Base-by-base conservation (phyloP, 2,888 invertebrate genomes). In the Melanotus villosus region DNA sequence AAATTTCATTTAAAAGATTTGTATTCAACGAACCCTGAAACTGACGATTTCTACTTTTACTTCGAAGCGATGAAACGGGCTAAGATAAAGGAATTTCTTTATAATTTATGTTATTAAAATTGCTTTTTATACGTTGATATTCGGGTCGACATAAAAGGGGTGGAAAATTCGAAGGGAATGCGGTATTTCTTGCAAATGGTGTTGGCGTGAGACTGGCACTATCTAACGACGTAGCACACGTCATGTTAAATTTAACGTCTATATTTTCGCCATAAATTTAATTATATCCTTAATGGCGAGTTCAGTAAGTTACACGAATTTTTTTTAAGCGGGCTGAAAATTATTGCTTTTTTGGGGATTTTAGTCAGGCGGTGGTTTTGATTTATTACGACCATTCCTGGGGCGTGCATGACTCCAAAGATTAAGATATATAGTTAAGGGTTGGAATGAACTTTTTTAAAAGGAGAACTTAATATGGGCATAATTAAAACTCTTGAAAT, bases 181-280 rank as follows among this genome's bases (percentile, higher is more conserved):
- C n/a, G n/a, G n/a, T n/a, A n/a, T n/a, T n/a, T n/a, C n/a, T n/a
- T n/a, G n/a, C n/a, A n/a, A n/a, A 10, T 45, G n/a, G 45, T 45
- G 45, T 19, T 19, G 21, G 45, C 45, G 45, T 45, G 45, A 45
- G 45, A 19, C 21, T 21, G 45, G 45, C 19, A 19, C 45, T 45
- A 21, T 2, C 14, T 38, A 26, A 7, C 38, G 10, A 12, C 14
- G 14, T 45, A 45, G 19, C 45, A 45, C n/a, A n/a, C n/a, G 45
- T 45, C 45, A 19, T 45, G 45, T 10, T 19, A 21, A 21, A 18
- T 45, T 21, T 19, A 45, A 45, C 45, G 45, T 45, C 45, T 45
- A 45, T 16, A 45, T 45, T 45, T 45, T 21, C 45, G 16, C 45
- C 21, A 19, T 45, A 21, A 45, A 45, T 45, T 45, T 45, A 45